A percentile compares a stretch with the other conserved stretches of the same genome.
Evolutionary conservation across 2,113 vertebrate species (phyloP).

Genomic region (Sorex araneus): DNA sequence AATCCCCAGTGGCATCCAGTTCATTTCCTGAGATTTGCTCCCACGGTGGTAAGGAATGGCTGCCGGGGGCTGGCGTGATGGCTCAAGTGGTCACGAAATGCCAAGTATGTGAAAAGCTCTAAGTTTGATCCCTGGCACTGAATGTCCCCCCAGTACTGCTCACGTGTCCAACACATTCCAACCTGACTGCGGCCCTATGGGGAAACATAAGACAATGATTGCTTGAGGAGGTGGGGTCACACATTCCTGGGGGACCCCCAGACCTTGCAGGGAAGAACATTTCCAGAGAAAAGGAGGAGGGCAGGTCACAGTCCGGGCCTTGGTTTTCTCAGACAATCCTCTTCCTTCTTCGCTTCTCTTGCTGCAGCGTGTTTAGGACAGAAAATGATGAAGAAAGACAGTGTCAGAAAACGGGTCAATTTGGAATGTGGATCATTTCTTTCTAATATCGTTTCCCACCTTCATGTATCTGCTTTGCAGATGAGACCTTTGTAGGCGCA

Average conservation of each 20-base stretch:
- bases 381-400: neutral
- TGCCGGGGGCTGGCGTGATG: too few relatives aligned
- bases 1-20: neutral
- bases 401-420: neutral
- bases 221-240: neutral
- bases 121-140: too few relatives aligned
- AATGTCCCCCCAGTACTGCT: too few relatives aligned
- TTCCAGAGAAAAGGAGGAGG: neutral
- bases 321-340: conserved; percentile 21
- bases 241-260: neutral
- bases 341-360: conserved; percentile 22
- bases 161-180: too few relatives aligned
- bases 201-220: neutral
- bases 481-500: neutral
- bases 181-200: too few relatives aligned
- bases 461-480: neutral
- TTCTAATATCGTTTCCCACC: neutral
- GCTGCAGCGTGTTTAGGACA: neutral
- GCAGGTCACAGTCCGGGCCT: too few relatives aligned
- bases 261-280: neutral
- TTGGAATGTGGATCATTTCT: neutral
- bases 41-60: neutral
- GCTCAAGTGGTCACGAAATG: too few relatives aligned
- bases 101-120: too few relatives aligned
- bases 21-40: neutral